Percentiles rank a stretch among this genome's conserved stretches.
Conservation (phyloP, 2,797 vertebrate genomes). For the Molossus alvarezi region DNA sequence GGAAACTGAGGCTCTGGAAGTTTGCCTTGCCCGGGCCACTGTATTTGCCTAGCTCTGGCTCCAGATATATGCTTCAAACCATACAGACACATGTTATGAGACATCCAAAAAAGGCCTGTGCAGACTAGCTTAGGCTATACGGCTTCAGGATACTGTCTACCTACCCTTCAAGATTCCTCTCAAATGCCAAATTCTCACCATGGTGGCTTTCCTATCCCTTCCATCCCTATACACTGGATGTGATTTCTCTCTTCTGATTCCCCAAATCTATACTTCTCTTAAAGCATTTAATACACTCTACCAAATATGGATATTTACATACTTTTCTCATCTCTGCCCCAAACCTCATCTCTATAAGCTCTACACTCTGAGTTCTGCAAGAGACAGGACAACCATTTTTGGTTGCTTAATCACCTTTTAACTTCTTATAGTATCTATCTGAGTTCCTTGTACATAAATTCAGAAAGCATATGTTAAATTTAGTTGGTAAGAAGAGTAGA, state of each 20-base stretch:
- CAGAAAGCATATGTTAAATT: neutral
- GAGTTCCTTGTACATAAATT: neutral
- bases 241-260: constrained; percentile 1
- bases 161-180: neutral
- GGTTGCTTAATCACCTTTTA: neutral
- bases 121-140: neutral
- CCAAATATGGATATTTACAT: neutral
- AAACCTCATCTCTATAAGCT: neutral
- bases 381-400: neutral
- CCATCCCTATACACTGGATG: neutral
- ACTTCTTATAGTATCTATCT: neutral
- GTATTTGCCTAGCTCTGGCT: neutral
- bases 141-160: neutral
- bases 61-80: neutral
- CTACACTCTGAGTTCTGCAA: neutral
- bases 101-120: neutral
- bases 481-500: neutral
- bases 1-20: neutral
- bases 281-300: neutral
- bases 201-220: neutral
- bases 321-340: neutral
- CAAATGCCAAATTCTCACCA: neutral
- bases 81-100: neutral
- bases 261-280: neutral
- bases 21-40: neutral